Evolutionary conservation across 2,888 invertebrate species (phyloP).

Genomic region (Emmelina monodactyla): DNA sequence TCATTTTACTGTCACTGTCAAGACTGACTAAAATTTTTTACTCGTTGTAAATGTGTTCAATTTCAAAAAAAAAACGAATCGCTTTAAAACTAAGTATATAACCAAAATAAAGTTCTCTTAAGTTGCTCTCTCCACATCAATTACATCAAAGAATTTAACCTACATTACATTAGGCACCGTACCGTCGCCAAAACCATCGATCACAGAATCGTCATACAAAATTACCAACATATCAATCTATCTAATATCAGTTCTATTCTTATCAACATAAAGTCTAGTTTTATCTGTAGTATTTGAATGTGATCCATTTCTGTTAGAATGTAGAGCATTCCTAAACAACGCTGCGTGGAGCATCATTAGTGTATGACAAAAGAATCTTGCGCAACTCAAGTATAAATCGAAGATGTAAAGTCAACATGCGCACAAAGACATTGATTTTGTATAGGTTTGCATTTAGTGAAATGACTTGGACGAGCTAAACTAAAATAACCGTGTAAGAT

Average conservation of each 20-base stretch:
- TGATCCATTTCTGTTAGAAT: conserved; percentile 36
- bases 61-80: no score
- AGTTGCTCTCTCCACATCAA: conserved; percentile 28
- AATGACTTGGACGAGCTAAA: no score
- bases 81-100: no score
- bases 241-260: conserved; percentile 14
- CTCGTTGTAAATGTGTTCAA: no score
- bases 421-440: no score
- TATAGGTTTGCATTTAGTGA: no score
- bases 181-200: conserved; percentile 29
- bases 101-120: no score
- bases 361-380: conserved; percentile 63
- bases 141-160: conserved; percentile 22
- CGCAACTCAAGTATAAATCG: no score
- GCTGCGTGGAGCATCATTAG: conserved; percentile 50
- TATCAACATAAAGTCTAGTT: conserved; percentile 5
- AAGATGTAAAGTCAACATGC: no score
- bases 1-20: no score
- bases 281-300: conserved; percentile 12
- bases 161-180: conserved; percentile 18
- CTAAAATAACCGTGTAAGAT: no score
- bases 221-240: conserved; percentile 11
- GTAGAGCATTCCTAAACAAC: conserved; percentile 54
- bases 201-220: conserved; percentile 21
- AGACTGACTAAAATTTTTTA: no score